Conservation (phyloP, 2,888 invertebrate genomes). For the Ophion costatus region DNA sequence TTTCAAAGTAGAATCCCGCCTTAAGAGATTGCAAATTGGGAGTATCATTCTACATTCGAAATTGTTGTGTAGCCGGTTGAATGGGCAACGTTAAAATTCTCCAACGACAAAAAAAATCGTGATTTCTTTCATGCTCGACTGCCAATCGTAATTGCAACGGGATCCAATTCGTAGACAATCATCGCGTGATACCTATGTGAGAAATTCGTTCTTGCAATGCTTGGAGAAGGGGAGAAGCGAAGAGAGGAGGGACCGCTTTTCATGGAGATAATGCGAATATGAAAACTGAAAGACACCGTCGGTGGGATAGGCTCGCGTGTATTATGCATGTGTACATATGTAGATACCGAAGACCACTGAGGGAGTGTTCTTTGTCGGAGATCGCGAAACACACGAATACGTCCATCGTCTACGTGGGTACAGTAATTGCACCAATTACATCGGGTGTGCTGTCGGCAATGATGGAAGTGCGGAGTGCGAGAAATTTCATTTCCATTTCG, state of each 20-base stretch:
- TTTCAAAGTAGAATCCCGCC: too few relatives aligned
- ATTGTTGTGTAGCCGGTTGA: background rate
- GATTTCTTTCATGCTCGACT: slow-evolving; percentile 24
- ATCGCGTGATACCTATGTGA: slow-evolving; percentile 5
- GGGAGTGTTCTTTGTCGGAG: slow-evolving; percentile 46
- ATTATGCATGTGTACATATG: slow-evolving; percentile 5
- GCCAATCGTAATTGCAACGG: slow-evolving; percentile 30
- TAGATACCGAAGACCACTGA: slow-evolving; percentile 20
- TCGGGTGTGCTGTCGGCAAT: slow-evolving; percentile 22
- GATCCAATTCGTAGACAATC: slow-evolving; percentile 44
- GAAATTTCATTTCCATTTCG: slow-evolving; percentile 73
- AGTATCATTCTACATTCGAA: background rate
- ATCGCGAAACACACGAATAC: slow-evolving; percentile 71
- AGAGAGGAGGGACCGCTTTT: slow-evolving; percentile 9
- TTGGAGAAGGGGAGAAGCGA: background rate
- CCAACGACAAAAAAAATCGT: slow-evolving; percentile 3
- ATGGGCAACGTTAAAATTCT: slow-evolving; percentile 6
- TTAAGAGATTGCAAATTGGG: background rate
- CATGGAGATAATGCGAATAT: slow-evolving; percentile 21
- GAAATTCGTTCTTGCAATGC: background rate
- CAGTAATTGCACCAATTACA: slow-evolving; percentile 76
- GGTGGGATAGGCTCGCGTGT: background rate
- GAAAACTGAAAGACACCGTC: slow-evolving; percentile 25
- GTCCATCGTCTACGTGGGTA: slow-evolving; percentile 44
- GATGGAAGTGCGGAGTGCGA: slow-evolving; percentile 49